These are phyloP conservation scores for Stichopus chloronotus DNA, from an alignment of 35 echinoderm and acorn worm species.

Conservation along the genomic window DNA sequence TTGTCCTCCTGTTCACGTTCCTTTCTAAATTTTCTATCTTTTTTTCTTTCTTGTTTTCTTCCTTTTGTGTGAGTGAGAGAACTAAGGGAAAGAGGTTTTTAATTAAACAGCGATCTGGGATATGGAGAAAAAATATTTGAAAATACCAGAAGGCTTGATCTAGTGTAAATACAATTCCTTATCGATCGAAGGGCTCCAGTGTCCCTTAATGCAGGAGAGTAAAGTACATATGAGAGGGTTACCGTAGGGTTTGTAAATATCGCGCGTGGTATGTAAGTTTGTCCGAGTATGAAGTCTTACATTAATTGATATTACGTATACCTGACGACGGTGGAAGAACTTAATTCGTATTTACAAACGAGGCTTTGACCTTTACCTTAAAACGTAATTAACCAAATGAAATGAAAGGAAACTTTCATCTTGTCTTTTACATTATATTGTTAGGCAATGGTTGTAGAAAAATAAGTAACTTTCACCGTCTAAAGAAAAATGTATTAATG, in stretches of 20 bases:
- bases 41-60: not conserved
- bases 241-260: slow-evolving; percentile 10
- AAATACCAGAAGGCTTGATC: not conserved
- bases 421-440: no score
- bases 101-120: slow-evolving; percentile 14
- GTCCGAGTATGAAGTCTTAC: not conserved
- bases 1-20: no score
- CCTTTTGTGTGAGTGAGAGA: not conserved
- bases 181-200: not conserved
- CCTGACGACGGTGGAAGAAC: not conserved
- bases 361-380: slow-evolving; percentile 21
- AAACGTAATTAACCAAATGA: not conserved
- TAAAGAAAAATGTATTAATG: no score
- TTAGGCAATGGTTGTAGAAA: no score
- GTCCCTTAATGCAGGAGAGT: not conserved
- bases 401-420: not conserved
- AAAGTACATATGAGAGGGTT: slow-evolving; percentile 6
- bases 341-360: slow-evolving; percentile 4
- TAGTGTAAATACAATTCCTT: not conserved
- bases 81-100: not conserved
- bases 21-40: no score
- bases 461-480: no score
- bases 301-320: slow-evolving; percentile 9
- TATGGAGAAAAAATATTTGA: not conserved
- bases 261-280: not conserved